Conservation (phyloP, 2,888 invertebrate species). For the Barypeithes pellucidus region DNA sequence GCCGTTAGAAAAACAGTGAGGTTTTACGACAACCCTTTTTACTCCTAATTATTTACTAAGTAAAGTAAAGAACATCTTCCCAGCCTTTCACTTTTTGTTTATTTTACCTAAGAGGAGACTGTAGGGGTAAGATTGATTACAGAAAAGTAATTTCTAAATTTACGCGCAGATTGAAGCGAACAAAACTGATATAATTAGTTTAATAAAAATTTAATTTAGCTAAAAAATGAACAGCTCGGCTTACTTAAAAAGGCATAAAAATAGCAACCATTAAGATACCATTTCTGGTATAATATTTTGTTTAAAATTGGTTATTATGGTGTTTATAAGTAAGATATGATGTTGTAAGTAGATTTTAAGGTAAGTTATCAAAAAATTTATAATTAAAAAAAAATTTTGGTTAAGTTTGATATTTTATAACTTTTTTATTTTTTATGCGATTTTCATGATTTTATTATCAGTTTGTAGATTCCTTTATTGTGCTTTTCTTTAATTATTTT, state of each 20-base stretch:
- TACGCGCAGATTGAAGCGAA: neutral
- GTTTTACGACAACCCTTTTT: slow-evolving; percentile 16
- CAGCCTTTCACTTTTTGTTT: slow-evolving; percentile 17
- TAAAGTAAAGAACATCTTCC: slow-evolving; percentile 14
- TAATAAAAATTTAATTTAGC: neutral
- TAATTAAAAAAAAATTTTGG: no score
- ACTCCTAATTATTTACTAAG: slow-evolving; percentile 19
- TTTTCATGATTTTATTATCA: no score
- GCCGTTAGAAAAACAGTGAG: slow-evolving; percentile 1
- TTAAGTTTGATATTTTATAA: no score
- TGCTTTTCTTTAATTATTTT: no score
- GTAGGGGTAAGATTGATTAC: slow-evolving; percentile 16
- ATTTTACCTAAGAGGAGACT: slow-evolving; percentile 9
- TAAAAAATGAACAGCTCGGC: neutral
- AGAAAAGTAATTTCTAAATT: slow-evolving; percentile 10
- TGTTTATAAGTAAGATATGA: no score
- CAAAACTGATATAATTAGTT: slow-evolving; percentile 12
- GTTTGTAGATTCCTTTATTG: no score
- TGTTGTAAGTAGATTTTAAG: no score
- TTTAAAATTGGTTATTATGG: no score
- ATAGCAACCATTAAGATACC: no score
- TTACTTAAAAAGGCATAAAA: neutral
- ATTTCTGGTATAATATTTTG: no score
- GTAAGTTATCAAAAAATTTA: no score
- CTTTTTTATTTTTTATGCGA: no score